Evolutionary conservation across 2,888 invertebrate species (phyloP), one percentile per base, ranked within the genome.

Genomic region (Melieria crassipennis): DNA sequence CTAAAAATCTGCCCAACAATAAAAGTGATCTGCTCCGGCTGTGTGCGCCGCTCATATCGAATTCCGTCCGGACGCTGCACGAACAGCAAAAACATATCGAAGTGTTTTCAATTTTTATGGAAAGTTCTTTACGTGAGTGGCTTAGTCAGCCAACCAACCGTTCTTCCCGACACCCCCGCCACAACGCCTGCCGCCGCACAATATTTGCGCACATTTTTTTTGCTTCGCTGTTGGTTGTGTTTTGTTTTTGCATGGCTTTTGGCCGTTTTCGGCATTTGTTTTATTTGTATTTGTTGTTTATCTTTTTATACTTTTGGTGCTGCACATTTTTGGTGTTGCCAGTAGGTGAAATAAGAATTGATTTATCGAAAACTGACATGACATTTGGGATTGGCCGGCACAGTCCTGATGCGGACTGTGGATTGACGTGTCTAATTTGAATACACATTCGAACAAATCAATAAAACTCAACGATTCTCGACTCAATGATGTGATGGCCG

Each of bases 81-180:
- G 56, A 56, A 65, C 11, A 65, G 45, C 57, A 56, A 65, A 65
- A 63, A 56, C 16, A 0, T 46, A 42, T 46, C 56, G 60, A 70
- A 70, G 30, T 62, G 52, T 65, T 64, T 70, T 65, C 63, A 63
- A 65, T 57, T 64, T 58, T 64, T 60, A 65, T 58, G 43, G 52
- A 65, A 61, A 45, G 62, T 70, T 65, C 43, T 70, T 46, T 65
- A 65, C 65, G 70, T 70, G 65, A 50, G 61, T 60, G 61, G 58
- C 9, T 30, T 30, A 58, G 16, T 52, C 11, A 65, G 10, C 10
- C 5, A 58, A 42, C 11, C 10, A 42, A 4, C 16, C 16, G 4
- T 11, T 43, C 45, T 46, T 7, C 7, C 42, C 11, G 42, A 4
- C 4, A 5, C 5, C 11, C 48, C 11, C 48, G 46, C 1, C 63